Evolutionary conservation across 2,888 invertebrate species (phyloP), one percentile per base, ranked within the genome.

Genomic region (Agrochola lychnidis): DNA sequence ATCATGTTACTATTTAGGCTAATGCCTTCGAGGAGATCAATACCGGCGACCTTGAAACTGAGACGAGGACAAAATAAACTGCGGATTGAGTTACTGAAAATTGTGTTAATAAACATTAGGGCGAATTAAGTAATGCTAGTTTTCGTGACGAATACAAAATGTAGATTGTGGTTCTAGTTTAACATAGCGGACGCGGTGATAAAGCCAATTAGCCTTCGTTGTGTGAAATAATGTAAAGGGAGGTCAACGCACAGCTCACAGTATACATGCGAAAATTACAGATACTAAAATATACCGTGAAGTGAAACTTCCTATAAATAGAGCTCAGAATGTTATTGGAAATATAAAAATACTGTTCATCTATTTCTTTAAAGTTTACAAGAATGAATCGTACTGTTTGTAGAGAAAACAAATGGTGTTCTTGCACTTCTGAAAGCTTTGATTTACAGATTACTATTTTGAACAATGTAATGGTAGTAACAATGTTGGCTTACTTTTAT

Each of bases 1-100:
- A 90, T 91, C 91, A 89, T 86, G 88, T 90, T 90, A 91, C 90
- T 84, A 82, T 88, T 89, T 86, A 83, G 85, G 85, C 75, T 87
- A 87, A 89, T 88, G 89, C 86, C 86, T 89, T 85, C 81, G 80
- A 71, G 80, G 40, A 74, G 82, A 81, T 82, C 88, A 87, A 88
- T 86, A 84, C 63, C 45, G 42, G 42, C 69, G 85, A 81, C 88
- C 89, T 88, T 88, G 88, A 81, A 79, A 77, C 76, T 76, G 76
- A 83, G 79, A 82, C 78, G 81, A 82, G 81, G 77, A 73, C 75
- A 57, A 69, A 82, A 67, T 22, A 67, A 81, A 78, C 56, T 70
- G 59, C 45, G 76, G 73, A 70, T 79, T 57, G 62, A 64, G 72
- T 77, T 82, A 71, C 72, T 25, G 62, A 73, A 80, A 79, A 84